These are phyloP conservation scores for Eurystomus gularis DNA, from an alignment of 2,113 vertebrate genomes.

Conservation along the genomic window DNA sequence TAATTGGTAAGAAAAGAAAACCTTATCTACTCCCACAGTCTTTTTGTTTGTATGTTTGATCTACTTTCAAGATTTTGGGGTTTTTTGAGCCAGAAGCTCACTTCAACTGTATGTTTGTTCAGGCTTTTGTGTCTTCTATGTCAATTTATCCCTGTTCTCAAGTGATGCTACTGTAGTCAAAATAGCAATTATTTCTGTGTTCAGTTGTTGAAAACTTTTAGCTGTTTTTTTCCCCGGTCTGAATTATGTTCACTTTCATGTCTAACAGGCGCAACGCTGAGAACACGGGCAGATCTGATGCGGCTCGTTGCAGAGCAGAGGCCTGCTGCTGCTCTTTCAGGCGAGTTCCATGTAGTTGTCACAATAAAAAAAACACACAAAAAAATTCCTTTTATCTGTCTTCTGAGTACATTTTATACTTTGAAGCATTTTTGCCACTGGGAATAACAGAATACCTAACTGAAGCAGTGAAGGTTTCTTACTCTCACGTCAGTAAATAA, in stretches of 20 bases:
- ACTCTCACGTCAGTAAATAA: not conserved
- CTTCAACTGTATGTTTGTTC: not conserved
- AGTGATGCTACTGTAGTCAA: conserved; percentile 15
- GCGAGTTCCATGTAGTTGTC: not conserved
- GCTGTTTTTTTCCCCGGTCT: not conserved
- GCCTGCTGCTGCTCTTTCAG: not conserved
- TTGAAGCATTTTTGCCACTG: not conserved
- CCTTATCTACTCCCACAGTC: not conserved
- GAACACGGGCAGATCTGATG: not conserved
- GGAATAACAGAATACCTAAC: not conserved
- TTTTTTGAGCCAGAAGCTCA: conserved; percentile 15
- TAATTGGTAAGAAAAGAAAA: conserved; percentile 45
- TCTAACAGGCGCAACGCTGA: not conserved
- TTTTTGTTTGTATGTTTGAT: conserved; percentile 26
- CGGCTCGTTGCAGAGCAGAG: not conserved
- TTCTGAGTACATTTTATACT: conserved; percentile 10
- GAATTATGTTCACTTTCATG: conserved; percentile 38
- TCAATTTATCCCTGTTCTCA: conserved; percentile 30
- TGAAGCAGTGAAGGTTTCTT: not conserved
- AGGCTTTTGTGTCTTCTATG: conserved; percentile 16
- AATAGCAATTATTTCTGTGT: conserved; percentile 52
- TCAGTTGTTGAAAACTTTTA: conserved; percentile 6
- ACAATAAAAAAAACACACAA: not conserved
- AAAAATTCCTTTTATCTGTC: not conserved
- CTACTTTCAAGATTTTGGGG: conserved; percentile 14